Conservation (phyloP, 2,113 vertebrate species). For the Zapornia atra region DNA sequence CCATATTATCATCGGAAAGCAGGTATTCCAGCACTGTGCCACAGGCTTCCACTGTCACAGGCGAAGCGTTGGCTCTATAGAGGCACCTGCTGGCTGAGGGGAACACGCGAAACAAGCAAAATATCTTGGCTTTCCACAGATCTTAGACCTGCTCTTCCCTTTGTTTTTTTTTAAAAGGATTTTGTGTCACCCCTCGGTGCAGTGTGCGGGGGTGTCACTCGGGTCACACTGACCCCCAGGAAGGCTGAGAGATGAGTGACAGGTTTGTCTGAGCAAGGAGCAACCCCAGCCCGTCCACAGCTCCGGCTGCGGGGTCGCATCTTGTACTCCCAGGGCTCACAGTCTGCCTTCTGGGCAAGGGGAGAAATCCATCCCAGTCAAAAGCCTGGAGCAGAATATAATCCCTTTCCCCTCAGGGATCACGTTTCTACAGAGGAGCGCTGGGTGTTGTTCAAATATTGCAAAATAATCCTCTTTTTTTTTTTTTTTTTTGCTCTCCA, state of each 20-base stretch:
- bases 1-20: not conserved
- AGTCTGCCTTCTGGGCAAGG: not conserved
- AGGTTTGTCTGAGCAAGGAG: not conserved
- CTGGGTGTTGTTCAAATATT: slow-evolving; percentile 2
- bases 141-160: not conserved
- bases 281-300: not conserved
- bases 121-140: not conserved
- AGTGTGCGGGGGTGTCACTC: not conserved
- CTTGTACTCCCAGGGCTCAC: not conserved
- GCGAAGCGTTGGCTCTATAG: slow-evolving; percentile 50
- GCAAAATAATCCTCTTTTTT: not conserved
- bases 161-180: not conserved
- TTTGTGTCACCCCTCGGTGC: not conserved
- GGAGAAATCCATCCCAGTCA: not conserved
- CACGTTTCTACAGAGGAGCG: not conserved
- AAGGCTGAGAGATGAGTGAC: not conserved
- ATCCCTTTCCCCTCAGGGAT: not conserved
- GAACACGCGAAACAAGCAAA: not conserved
- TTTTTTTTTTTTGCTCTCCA: not conserved
- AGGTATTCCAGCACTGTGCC: slow-evolving; percentile 36
- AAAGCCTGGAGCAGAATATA: not conserved
- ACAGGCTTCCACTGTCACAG: not conserved
- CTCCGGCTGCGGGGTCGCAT: not conserved
- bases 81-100: slow-evolving; percentile 71
- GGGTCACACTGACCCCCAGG: not conserved